Evolutionary conservation across 2,888 invertebrate genomes (phyloP), one percentile per base, ranked within the genome.

Genomic region (Villa cingulata): DNA sequence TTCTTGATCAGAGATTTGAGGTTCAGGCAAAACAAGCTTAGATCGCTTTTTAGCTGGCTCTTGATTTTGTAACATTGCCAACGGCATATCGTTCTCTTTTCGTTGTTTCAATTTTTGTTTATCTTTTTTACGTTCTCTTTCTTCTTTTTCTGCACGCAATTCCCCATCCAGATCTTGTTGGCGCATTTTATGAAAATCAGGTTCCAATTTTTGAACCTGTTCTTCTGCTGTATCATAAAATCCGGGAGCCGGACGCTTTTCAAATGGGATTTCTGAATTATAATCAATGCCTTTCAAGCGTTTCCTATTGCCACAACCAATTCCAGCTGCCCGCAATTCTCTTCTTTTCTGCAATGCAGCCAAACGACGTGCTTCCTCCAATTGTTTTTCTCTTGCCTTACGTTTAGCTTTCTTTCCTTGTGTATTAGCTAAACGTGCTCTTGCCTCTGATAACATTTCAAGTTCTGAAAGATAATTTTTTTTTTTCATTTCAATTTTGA

Each of bases 381-480:
- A 71, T 66, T 99, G 98, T 68, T 97, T 96, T 66, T 99, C 98
- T 38, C 98, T 78, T 0, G 98, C 98, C 70, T 90, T 90, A 51
- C 90, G 76, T 62, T 91, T 91, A 0, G 90, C 90, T 61, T 90
- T 90, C 45, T 71, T 89, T 85, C 98, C 95, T 62, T 98, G 96
- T 0, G 98, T 99, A 66, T 99, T 99, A 2, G 98, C 98, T 44
- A 99, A 74, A 63, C 98, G 83, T 3, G 98, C 98, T 59, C 98
- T 79, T 1, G 98, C 98, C 71, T 99, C 98, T 0, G 96, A 96
- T 54, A 99, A 70, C 98, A 99, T 99, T 72, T 99, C 98, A 68
- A 99, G 70, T 70, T 98, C 92, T 90, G 59, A 17, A 65, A 59
- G 3, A 32, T 39, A 41, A 29, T 16, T 3, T 10, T 14, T 15